phyloP scores from a whole-genome alignment of 2,888 invertebrate genomes.

The Eupithecia dodoneata region DNA sequence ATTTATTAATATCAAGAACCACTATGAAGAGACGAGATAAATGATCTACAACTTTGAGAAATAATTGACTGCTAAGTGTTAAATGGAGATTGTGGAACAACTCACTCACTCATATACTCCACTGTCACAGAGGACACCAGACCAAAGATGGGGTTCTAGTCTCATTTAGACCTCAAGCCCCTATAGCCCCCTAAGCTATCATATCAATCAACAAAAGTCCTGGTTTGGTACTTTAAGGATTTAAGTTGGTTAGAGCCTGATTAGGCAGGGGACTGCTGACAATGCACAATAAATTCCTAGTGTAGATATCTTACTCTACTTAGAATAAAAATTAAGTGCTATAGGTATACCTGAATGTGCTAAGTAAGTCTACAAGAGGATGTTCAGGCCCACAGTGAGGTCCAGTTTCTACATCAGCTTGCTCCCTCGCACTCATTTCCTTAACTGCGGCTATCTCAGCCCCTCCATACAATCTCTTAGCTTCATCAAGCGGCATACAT shows the following conservation, averaged over 20 bases:
- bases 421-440: conserved; percentile 70
- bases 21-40: background rate
- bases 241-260: too few species aligned
- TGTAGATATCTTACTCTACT: background rate
- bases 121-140: background rate
- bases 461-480: conserved; percentile 65
- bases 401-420: conserved; percentile 69
- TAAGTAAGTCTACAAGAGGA: conserved; percentile 73
- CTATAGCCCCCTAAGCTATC: too few species aligned
- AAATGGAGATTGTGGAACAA: background rate
- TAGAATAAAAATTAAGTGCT: background rate
- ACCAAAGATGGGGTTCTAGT: background rate
- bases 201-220: background rate
- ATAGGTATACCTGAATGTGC: conserved; percentile 74
- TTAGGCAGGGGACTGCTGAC: too few species aligned
- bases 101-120: background rate
- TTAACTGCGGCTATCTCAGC: conserved; percentile 67
- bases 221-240: background rate
- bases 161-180: background rate
- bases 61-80: background rate
- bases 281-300: background rate
- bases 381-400: conserved; percentile 68
- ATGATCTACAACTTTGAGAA: background rate
- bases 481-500: conserved; percentile 70
- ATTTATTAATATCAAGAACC: background rate